Base-by-base conservation (phyloP, 2,113 vertebrate genomes). In the Corythoichthys haematopterus region DNA sequence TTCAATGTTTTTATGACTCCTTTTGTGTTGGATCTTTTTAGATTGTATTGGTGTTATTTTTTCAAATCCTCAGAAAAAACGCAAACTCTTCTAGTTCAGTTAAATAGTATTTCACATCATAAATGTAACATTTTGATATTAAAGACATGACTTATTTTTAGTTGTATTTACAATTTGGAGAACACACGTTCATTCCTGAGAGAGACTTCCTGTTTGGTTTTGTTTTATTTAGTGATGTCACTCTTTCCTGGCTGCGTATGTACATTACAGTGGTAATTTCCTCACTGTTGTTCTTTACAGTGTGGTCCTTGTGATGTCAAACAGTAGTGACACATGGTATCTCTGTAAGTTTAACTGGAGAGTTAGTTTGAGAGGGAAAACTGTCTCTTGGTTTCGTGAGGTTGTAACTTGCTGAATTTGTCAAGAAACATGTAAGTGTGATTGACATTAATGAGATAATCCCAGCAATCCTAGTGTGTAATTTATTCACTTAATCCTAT, bases 181-280 rank as follows among this genome's bases (percentile, higher is more conserved):
- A 51, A 62, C 78, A 75, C n/a, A 14, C 47, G 50, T 57, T 80
- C 68, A 74, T 67, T 78, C 75, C 82, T 80, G 68, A 77, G 66
- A 69, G 65, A 74, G 65, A 85, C 72, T 78, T 84, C 83, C 82
- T 86, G 80, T 86, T 43, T 82, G 86, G 79, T 73, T 43, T 82
- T 88, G 79, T 73, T 66, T 68, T 75, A 74, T 60, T 79, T 36
- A 60, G 69, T 61, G 69, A 69, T 67, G 75, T 75, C 70, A 50
- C 65, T 74, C 70, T 78, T 86, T 81, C 80, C 86, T 82, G 71
- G 47, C 58, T 65, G 64, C 37, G 71, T 46, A 57, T 50, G 74
- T 43, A 53, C 20, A 28, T 28, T 28, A 28, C 69, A 50, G 73
- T 56, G 51, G 28, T 56, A 37, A 64, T 76, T 46, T 64, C 63